These are phyloP conservation scores for Plumapathes pennacea DNA, from an alignment of 92 coral and sea anemone genomes.

Conservation along the genomic window DNA sequence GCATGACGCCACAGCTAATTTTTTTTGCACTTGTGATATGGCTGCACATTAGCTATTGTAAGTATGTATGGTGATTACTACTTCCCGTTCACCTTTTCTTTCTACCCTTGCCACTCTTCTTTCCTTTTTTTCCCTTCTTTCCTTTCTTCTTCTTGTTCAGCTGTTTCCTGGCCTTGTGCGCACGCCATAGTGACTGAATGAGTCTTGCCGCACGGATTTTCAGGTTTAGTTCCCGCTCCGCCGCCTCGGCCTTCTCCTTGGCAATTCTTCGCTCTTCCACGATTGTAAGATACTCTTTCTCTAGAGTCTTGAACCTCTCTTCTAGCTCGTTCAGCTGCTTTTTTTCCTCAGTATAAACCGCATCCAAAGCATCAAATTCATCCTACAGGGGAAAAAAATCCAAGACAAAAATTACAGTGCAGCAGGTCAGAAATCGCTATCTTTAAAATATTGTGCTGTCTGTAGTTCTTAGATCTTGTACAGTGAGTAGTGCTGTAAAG, in stretches of 20 bases:
- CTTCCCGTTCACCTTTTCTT: slow-evolving; percentile 42
- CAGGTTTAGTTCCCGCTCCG: slow-evolving; percentile 78
- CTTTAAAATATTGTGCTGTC: neutral
- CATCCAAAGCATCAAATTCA: slow-evolving; percentile 94
- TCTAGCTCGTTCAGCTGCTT: slow-evolving; percentile 92
- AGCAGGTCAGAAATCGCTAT: no score
- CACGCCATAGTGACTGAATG: slow-evolving; percentile 93
- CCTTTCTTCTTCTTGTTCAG: slow-evolving; percentile 86
- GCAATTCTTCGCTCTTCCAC: slow-evolving; percentile 90
- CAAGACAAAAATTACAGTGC: neutral
- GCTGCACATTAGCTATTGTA: no score
- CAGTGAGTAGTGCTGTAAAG: no score
- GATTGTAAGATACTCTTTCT: slow-evolving; percentile 78
- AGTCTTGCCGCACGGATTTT: slow-evolving; percentile 93
- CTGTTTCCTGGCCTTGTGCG: slow-evolving; percentile 87
- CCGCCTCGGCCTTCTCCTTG: slow-evolving; percentile 92
- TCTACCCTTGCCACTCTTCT: slow-evolving; percentile 63
- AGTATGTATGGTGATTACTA: no score
- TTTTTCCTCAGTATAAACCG: slow-evolving; percentile 88
- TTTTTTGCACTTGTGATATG: neutral
- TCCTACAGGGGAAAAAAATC: slow-evolving; percentile 40
- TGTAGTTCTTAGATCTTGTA: no score
- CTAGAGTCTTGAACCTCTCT: slow-evolving; percentile 90
- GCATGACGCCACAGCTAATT: no score
- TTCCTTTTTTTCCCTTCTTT: slow-evolving; percentile 72